Conservation (phyloP, 35 echinoderm and acorn worm genomes). For the Diadema setosum region DNA sequence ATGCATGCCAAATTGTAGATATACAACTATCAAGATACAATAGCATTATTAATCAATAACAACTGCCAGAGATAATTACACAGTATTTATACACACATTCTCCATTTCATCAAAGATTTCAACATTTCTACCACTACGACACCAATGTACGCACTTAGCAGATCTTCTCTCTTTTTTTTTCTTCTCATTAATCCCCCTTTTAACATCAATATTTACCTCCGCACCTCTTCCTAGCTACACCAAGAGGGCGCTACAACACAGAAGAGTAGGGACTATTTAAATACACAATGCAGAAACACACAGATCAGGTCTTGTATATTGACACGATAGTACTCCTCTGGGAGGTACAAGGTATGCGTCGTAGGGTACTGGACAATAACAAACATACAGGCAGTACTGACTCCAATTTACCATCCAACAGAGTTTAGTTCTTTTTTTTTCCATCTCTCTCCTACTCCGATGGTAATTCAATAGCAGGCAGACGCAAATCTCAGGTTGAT, state of each 20-base stretch:
- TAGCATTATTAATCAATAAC: slow-evolving; percentile 7
- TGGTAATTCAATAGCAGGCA: no score
- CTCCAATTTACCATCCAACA: neutral
- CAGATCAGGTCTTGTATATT: neutral
- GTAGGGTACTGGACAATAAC: slow-evolving; percentile 22
- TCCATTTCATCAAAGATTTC: neutral
- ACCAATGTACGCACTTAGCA: neutral
- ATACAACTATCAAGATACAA: slow-evolving; percentile 23
- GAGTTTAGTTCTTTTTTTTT: no score
- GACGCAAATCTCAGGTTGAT: no score
- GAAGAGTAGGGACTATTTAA: neutral
- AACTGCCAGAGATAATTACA: neutral
- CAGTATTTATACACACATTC: slow-evolving; percentile 9
- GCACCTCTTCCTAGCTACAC: neutral
- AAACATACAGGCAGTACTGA: neutral
- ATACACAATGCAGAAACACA: slow-evolving; percentile 7
- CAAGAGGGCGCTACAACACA: neutral
- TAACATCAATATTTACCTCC: slow-evolving; percentile 19
- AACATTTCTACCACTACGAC: neutral
- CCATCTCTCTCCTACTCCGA: no score
- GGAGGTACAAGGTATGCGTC: slow-evolving; percentile 18
- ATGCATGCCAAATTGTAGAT: slow-evolving; percentile 1
- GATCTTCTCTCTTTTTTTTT: no score
- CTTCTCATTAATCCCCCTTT: no score
- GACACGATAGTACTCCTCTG: neutral